Evolutionary conservation across 2,113 vertebrate species (phyloP).

Genomic region (Austrofundulus limnaeus): DNA sequence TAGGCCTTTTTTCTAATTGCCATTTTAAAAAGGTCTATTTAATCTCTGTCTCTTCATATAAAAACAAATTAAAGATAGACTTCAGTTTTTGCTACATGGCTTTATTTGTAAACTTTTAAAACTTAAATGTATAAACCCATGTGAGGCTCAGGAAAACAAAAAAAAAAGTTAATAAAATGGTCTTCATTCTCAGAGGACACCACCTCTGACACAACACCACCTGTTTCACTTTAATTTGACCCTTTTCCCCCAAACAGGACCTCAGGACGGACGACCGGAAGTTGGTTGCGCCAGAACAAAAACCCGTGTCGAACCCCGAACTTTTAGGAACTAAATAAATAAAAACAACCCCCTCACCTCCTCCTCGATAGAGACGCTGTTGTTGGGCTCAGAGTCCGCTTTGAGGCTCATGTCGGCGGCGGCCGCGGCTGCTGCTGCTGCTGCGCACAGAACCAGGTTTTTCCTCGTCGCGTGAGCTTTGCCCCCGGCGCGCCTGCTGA

Average conservation of each 20-base stretch:
- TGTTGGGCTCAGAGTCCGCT: conserved; percentile 75
- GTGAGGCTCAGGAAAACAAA: no score
- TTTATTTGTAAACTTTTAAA: no score
- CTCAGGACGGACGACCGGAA: no score
- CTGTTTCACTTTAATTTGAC: not conserved
- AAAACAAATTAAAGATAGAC: no score
- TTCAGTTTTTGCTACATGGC: no score
- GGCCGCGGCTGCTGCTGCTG: conserved; percentile 44
- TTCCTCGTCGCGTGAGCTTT: conserved; percentile 54
- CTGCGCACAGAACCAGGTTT: conserved; percentile 51
- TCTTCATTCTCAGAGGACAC: no score
- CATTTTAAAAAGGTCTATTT: no score
- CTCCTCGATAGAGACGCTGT: conserved; percentile 78
- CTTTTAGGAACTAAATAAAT: not conserved
- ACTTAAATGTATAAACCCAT: no score
- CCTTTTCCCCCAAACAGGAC: not conserved
- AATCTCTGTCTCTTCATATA: no score
- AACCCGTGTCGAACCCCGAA: not conserved
- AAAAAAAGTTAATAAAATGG: no score
- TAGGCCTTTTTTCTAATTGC: no score
- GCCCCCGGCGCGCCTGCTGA: conserved; percentile 68
- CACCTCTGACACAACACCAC: no score
- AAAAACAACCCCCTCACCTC: conserved; percentile 68
- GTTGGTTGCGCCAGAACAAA: not conserved
- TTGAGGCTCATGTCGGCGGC: conserved; percentile 76